Conservation (phyloP, 1,140 invertebrate genomes). For the Papilio dardanus region DNA sequence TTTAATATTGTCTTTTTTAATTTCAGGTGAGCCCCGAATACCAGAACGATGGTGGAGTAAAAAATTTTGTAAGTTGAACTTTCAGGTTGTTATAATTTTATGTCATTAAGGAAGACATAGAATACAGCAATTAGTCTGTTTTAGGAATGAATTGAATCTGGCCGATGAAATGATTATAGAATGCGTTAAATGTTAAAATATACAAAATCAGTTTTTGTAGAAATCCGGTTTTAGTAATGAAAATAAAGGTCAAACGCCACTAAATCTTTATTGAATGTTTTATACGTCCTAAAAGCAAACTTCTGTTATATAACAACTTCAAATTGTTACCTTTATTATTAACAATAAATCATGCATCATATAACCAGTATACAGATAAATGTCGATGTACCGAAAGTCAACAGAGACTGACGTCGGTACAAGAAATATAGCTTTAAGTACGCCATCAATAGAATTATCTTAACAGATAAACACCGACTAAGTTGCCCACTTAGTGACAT, state of each 20-base stretch:
- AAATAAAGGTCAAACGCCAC: no score
- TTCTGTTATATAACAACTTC: background rate
- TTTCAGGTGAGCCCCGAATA: slow-evolving; percentile 66
- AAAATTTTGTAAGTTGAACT: slow-evolving; percentile 55
- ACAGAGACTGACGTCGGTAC: background rate
- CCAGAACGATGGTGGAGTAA: slow-evolving; percentile 51
- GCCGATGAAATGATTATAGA: no score
- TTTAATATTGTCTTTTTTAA: slow-evolving; percentile 44
- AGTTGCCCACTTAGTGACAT: slow-evolving; percentile 31
- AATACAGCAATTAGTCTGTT: background rate
- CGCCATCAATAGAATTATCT: slow-evolving; percentile 14
- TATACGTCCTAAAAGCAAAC: no score
- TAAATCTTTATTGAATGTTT: no score
- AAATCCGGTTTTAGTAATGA: no score
- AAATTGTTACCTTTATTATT: slow-evolving; percentile 1
- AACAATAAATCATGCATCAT: background rate
- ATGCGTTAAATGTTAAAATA: no score
- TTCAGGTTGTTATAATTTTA: slow-evolving; percentile 36
- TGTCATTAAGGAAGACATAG: background rate
- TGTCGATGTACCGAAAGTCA: background rate
- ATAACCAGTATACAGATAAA: background rate
- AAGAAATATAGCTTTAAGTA: slow-evolving; percentile 6
- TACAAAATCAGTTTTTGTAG: no score
- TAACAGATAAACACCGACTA: slow-evolving; percentile 13
- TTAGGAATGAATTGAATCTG: background rate